Percentiles rank a stretch among this genome's conserved stretches.
Evolutionary conservation across 2,888 invertebrate genomes (phyloP).

Genomic region (Aromia moschata): DNA sequence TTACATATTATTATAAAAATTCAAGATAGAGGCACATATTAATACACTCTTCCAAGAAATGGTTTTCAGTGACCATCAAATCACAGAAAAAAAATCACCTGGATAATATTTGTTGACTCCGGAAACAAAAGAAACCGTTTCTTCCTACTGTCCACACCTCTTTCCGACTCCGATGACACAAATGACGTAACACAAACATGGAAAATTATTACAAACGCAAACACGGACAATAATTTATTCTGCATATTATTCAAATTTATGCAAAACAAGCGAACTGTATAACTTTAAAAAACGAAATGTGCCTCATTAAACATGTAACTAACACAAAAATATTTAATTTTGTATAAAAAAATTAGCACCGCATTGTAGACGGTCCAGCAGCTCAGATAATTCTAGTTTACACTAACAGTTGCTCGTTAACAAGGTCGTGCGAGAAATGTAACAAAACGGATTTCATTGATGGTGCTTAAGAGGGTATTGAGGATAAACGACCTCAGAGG

Average conservation of each 20-base stretch:
- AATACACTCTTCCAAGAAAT: no score
- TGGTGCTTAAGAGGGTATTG: no score
- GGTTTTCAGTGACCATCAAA: no score
- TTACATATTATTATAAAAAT: no score
- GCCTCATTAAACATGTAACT: background rate
- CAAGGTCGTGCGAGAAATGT: no score
- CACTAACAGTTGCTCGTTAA: constrained; percentile 7
- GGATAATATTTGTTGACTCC: background rate
- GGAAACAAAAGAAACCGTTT: background rate
- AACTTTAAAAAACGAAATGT: background rate
- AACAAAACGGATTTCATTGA: no score
- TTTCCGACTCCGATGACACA: no score
- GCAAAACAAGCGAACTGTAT: background rate
- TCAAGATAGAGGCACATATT: no score
- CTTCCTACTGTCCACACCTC: no score
- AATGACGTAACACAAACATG: background rate
- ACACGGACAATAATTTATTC: background rate
- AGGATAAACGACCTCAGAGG: no score
- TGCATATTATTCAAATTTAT: background rate
- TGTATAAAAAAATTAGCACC: background rate
- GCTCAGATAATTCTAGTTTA: no score
- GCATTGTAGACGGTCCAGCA: no score
- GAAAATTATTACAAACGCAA: background rate
- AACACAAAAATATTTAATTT: background rate
- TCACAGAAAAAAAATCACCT: background rate